phyloP scores from a whole-genome alignment of 2,888 invertebrate species.

The Periphyllus acericola region DNA sequence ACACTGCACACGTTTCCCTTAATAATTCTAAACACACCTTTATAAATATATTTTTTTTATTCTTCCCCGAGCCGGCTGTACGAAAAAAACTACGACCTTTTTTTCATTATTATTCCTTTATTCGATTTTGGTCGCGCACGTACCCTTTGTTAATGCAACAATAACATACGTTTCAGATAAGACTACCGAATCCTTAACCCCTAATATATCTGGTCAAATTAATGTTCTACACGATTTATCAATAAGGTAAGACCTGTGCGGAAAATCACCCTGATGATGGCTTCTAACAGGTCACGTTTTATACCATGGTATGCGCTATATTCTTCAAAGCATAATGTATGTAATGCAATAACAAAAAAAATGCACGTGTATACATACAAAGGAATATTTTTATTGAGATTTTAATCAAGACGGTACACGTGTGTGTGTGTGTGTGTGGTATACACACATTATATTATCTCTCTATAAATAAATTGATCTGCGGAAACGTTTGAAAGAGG shows the following conservation, averaged over 20 bases:
- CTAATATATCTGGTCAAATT: background rate
- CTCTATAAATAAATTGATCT: background rate
- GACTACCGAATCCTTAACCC: conserved; percentile 12
- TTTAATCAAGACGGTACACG: background rate
- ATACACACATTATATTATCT: background rate
- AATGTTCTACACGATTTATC: conserved; percentile 33
- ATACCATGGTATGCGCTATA: background rate
- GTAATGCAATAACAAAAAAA: background rate
- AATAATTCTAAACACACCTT: conserved; percentile 3
- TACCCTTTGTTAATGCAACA: conserved; percentile 31
- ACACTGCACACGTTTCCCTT: background rate
- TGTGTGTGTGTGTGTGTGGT: background rate
- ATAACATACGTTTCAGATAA: conserved; percentile 47
- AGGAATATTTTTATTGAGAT: background rate
- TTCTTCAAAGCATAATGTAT: background rate
- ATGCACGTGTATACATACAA: background rate
- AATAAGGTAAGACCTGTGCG: background rate
- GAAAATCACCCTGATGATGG: background rate
- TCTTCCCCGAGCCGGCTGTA: too few relatives aligned
- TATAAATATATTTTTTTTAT: background rate
- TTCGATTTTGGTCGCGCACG: conserved; percentile 3
- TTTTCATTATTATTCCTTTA: conserved; percentile 19
- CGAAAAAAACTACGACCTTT: conserved; percentile 23
- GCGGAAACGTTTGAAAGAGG: background rate
- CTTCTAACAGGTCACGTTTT: background rate